phyloP scores from a whole-genome alignment of 2,888 invertebrate species.

The Lepidonotus clava region DNA sequence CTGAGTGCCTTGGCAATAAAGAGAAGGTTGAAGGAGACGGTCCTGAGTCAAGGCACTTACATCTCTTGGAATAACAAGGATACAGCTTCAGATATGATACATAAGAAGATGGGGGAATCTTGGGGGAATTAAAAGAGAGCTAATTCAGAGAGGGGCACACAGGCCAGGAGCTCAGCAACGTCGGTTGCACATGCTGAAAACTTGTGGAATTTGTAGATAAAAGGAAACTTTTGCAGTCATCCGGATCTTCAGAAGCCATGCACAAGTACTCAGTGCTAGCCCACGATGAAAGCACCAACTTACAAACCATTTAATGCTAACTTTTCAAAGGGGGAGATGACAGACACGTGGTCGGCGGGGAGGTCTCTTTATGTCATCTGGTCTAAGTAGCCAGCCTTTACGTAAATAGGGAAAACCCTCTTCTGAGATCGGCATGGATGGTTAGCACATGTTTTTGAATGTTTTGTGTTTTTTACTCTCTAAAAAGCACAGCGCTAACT shows the following conservation, averaged over 20 bases:
- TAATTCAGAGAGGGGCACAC: no score
- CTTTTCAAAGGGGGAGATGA: background rate
- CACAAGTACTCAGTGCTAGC: background rate
- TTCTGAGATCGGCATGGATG: background rate
- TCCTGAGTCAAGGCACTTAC: no score
- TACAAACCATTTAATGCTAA: conserved; percentile 14
- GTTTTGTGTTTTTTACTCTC: no score
- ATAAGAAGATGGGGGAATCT: no score
- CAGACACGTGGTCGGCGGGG: background rate
- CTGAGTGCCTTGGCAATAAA: no score
- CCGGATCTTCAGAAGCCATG: conserved; percentile 7
- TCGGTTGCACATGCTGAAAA: no score
- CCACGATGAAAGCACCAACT: conserved; percentile 12
- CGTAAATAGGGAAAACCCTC: background rate
- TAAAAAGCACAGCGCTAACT: no score
- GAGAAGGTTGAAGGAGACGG: no score
- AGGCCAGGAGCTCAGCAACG: no score
- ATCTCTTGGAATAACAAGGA: no score
- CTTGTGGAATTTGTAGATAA: background rate
- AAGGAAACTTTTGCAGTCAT: background rate
- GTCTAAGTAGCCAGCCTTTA: background rate
- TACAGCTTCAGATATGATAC: no score
- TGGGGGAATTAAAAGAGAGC: no score
- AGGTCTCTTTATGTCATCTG: background rate
- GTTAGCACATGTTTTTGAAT: background rate